Conservation (phyloP, 1,140 invertebrate species). For the Battus philenor region DNA sequence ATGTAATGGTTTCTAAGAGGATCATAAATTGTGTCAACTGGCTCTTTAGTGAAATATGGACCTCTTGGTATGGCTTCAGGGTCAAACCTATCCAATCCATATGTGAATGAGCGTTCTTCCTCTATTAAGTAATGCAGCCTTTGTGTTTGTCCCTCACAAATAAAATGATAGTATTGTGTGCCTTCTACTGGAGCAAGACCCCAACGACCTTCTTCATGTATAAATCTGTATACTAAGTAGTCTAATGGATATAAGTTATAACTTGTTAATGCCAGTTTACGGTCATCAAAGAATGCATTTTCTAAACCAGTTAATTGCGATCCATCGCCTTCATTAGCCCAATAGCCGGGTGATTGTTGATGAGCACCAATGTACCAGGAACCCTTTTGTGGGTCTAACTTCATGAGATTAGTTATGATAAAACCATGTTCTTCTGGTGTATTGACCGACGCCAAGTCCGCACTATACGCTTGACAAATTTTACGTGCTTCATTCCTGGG, state of each 20-base stretch:
- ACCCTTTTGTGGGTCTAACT: slow-evolving; percentile 89
- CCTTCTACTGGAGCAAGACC: slow-evolving; percentile 88
- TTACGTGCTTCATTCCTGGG: slow-evolving; percentile 86
- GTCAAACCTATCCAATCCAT: slow-evolving; percentile 86
- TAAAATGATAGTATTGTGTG: slow-evolving; percentile 85
- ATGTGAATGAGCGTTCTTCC: slow-evolving; percentile 88
- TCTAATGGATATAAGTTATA: slow-evolving; percentile 72
- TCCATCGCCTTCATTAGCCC: slow-evolving; percentile 90
- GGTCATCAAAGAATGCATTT: slow-evolving; percentile 85
- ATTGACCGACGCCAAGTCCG: slow-evolving; percentile 88
- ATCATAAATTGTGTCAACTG: slow-evolving; percentile 89
- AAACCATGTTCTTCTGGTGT: slow-evolving; percentile 92
- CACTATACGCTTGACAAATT: slow-evolving; percentile 88
- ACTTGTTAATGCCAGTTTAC: slow-evolving; percentile 57
- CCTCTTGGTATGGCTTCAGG: slow-evolving; percentile 88
- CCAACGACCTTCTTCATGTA: slow-evolving; percentile 85
- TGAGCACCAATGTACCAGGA: slow-evolving; percentile 90
- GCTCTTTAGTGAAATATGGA: slow-evolving; percentile 92
- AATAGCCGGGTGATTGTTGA: slow-evolving; percentile 84
- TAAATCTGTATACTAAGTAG: slow-evolving; percentile 82
- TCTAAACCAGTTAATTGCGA: slow-evolving; percentile 86
- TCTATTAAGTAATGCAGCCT: slow-evolving; percentile 83
- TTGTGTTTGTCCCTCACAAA: slow-evolving; percentile 89
- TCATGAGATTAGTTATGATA: slow-evolving; percentile 85
- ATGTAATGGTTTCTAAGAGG: slow-evolving; percentile 87